Conservation (phyloP, 2,797 vertebrate genomes). For the Manis pentadactyla region DNA sequence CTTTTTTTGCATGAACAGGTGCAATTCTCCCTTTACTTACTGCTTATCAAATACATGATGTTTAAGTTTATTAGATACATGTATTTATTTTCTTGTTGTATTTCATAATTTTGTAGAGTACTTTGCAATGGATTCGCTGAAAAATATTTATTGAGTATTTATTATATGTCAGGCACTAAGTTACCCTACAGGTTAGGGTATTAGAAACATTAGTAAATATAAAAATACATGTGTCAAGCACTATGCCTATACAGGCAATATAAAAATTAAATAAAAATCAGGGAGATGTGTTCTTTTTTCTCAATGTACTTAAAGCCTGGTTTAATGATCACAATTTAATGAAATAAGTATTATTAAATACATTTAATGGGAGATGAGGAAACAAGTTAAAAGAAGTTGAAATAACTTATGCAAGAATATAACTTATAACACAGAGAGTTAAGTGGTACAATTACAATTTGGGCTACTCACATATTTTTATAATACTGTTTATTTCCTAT, state of each 20-base stretch:
- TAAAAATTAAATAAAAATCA: conserved; percentile 34
- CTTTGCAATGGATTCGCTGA: background rate
- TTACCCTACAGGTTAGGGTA: background rate
- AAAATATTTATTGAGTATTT: background rate
- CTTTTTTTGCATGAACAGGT: background rate
- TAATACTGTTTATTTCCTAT: background rate
- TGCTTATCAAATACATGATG: background rate
- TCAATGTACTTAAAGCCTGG: background rate
- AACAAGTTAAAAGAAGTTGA: background rate
- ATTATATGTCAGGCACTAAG: background rate
- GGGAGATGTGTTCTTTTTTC: background rate
- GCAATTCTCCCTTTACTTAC: background rate
- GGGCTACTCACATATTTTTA: conserved; percentile 17
- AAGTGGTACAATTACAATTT: background rate
- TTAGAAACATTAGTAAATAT: background rate
- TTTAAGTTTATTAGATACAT: background rate
- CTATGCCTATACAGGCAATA: background rate
- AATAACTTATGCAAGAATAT: background rate
- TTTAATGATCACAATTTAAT: background rate
- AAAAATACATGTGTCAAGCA: background rate
- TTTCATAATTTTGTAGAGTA: background rate
- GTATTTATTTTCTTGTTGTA: background rate
- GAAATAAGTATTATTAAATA: conserved; percentile 29
- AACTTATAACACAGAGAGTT: background rate
- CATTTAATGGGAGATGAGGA: background rate